A percentile compares a stretch with the other conserved stretches of the same genome.
Conservation (phyloP, 2,888 invertebrate genomes). For the Nineta flava region DNA sequence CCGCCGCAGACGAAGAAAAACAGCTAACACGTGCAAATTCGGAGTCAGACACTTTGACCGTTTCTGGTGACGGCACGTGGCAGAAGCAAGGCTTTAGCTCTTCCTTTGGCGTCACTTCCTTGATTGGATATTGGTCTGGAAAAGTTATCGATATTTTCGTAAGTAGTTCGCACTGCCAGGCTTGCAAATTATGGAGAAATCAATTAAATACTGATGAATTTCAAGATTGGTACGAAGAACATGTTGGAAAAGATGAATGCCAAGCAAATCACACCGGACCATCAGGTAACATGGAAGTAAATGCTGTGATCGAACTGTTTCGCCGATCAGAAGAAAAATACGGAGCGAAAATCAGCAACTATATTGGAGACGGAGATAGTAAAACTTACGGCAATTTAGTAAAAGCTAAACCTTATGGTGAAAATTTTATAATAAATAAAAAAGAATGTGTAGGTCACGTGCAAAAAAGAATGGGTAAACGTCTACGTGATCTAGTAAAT, state of each 20-base stretch:
- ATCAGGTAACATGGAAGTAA: constrained; percentile 3
- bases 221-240: constrained; percentile 11
- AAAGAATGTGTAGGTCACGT: too few species aligned
- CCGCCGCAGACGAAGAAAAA: background rate
- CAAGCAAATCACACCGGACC: constrained; percentile 5
- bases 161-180: constrained; percentile 11
- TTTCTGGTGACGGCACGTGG: constrained; percentile 3
- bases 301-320: background rate
- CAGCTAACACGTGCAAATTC: background rate
- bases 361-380: constrained; percentile 8
- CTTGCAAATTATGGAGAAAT: constrained; percentile 10
- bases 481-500: background rate
- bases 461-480: background rate
- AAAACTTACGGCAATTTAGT: constrained; percentile 14
- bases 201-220: constrained; percentile 11
- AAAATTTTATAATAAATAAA: constrained; percentile 7
- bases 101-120: background rate
- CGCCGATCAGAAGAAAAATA: background rate
- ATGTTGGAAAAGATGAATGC: constrained; percentile 10
- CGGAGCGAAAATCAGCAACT: constrained; percentile 11
- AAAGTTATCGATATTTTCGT: constrained; percentile 8
- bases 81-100: background rate
- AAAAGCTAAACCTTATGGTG: constrained; percentile 12
- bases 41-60: background rate
- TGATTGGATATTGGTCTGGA: background rate